Evolutionary conservation across 2,797 vertebrate species (phyloP), one percentile per base, ranked within the genome.

Genomic region (Rhabdomys pumilio): DNA sequence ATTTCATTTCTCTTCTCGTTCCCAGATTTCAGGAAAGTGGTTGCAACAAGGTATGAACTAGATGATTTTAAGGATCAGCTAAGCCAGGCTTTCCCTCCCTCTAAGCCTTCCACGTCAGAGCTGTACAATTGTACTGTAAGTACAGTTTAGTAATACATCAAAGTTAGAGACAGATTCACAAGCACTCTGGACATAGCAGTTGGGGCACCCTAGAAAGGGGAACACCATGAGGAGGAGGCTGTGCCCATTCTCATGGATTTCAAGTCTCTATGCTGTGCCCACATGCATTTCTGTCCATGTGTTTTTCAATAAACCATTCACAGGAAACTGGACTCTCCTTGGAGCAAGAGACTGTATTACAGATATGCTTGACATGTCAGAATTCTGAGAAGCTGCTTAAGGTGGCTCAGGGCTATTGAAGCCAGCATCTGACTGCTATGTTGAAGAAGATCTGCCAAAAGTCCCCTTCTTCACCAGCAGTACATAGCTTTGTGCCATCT

Each of bases 301-400:
- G 6, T 73, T 91, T 91, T 94, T 65, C 50, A 95, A 81, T 93
- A 87, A 90, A 72, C 2, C 0, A 2, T 47, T 87, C 80, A 50
- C 12, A 85, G 81, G 65, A 93, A 89, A 87, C 65, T 19, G 59
- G 59, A 65, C 73, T 57, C n/a, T 86, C 75, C 92, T 91, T 96
- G 86, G 96, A 96, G 89, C 29, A 6, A 94, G 85, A 94, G 57
- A 47, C 59, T n/a, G 12, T 44, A 38, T 19, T 61, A 72, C 57
- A 79, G 80, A 12, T 14, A 3, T 24, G 53, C 29, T 81, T 72
- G 44, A 91, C 44, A 72, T 50, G 57, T n/a, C 19, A 6, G 80
- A 91, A 89, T 80, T 83, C 87, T 72, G 61, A 91, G 76, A 90
- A 91, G 9, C 3, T 1, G 24, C 29, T 7, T 61, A 75, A 73